Conservation (phyloP, 23 tunicate species). For the Trididemnum nubilum region DNA sequence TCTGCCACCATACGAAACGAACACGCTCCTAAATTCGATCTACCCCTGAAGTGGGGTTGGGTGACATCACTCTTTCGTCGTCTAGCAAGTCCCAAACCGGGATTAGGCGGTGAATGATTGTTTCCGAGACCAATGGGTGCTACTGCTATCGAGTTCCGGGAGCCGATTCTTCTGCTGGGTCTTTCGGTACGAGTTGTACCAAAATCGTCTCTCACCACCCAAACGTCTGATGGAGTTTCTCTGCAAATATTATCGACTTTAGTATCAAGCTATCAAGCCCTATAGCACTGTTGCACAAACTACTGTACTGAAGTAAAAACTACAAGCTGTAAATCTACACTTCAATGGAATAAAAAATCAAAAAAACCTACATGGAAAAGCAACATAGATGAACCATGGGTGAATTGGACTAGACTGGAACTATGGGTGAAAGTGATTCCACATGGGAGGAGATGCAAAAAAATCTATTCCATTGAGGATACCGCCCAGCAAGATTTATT, state of each 20-base stretch:
- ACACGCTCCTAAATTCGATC: conserved; percentile 6
- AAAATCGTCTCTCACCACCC: conserved; percentile 7
- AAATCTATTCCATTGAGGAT: too few species aligned
- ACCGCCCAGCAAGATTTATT: too few species aligned
- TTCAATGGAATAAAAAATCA: too few species aligned
- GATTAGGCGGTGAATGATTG: background rate
- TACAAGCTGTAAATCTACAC: too few species aligned
- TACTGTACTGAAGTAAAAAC: too few species aligned
- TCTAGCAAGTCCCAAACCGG: background rate
- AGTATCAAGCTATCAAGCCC: too few species aligned
- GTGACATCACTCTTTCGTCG: background rate
- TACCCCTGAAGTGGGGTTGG: background rate
- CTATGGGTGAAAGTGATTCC: too few species aligned
- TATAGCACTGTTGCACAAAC: too few species aligned
- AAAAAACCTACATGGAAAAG: too few species aligned
- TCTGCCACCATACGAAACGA: conserved; percentile 20
- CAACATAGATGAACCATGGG: too few species aligned
- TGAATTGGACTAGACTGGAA: too few species aligned
- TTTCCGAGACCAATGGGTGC: background rate
- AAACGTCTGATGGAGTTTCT: background rate
- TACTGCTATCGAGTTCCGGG: background rate
- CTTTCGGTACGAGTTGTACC: background rate
- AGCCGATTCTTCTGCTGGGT: background rate
- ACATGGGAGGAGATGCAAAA: too few species aligned
- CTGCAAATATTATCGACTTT: background rate